Base-by-base conservation (phyloP, 1,140 invertebrate species). In the Phocides pigmalion region DNA sequence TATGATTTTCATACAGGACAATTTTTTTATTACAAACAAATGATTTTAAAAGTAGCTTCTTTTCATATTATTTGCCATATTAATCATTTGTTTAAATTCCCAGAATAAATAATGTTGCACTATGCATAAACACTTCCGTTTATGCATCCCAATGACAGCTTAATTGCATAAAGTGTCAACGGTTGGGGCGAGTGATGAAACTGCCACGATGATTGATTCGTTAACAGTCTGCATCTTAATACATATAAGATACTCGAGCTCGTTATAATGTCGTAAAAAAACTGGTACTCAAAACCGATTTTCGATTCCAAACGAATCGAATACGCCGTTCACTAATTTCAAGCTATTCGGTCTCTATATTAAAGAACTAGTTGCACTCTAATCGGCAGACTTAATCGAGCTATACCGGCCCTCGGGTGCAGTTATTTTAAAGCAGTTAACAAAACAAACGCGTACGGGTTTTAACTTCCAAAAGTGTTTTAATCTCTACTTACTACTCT, bases 131-230 rank as follows among this genome's bases (percentile, higher is more conserved):
- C 35, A 63, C 42, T 66, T 73, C 66, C 59, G 70, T 66, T 80
- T 72, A 77, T 71, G 62, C 58, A 62, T 44, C 19, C 50, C 62
- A 76, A 44, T 81, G 81, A 87, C 81, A 88, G 76, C 46, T 84
- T 88, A 80, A 86, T 86, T 76, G 78, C 64, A 72, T 28, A 44
- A 75, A 56, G 65, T 81, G 81, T 85, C 82, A 81, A 74, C 73
- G 65, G 64, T 49, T 74, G 56, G 64, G 62, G 35, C 61, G 69
- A 72, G 66, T 72, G 75, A 70, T 68, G 74, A 42, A 56, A 56
- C 39, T 42, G 12, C 12, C 37, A 9, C 20, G 39, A 42, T 56
- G 35, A 56, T 56, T 41, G 53, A 56, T 22, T 41, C 37, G 37
- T 56, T 42, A 56, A 56, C 49, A 35, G 37, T 42, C 37, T 42